These are phyloP conservation scores for Drosophila oshimai DNA, from an alignment of 1,140 invertebrate genomes.

Conservation along the genomic window DNA sequence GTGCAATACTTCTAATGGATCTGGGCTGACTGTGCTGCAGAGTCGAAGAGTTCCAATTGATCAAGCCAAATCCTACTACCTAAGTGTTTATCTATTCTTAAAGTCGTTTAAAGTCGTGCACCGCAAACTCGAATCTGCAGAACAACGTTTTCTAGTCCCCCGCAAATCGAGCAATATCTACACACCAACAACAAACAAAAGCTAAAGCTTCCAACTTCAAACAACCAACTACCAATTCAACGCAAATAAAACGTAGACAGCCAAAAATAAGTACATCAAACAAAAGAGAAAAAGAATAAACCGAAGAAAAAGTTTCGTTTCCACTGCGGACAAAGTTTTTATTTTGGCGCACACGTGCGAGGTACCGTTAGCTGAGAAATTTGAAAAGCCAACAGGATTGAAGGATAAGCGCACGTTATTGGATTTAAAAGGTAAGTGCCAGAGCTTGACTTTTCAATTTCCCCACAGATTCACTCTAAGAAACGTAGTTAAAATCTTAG, in stretches of 20 bases:
- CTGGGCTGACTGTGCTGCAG: slow-evolving; percentile 61
- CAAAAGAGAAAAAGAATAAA: background rate
- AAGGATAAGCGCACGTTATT: slow-evolving; percentile 54
- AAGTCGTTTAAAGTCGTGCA: slow-evolving; percentile 14
- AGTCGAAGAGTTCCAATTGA: slow-evolving; percentile 46
- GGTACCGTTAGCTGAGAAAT: slow-evolving; percentile 27
- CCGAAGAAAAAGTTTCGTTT: slow-evolving; percentile 45
- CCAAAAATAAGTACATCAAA: slow-evolving; percentile 13
- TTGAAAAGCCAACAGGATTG: slow-evolving; percentile 46
- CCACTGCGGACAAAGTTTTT: slow-evolving; percentile 52
- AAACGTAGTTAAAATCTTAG: too few species aligned
- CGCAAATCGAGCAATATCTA: slow-evolving; percentile 65
- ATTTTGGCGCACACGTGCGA: slow-evolving; percentile 63
- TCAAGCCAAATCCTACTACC: slow-evolving; percentile 40
- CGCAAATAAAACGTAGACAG: slow-evolving; percentile 12
- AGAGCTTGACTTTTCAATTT: slow-evolving; percentile 40
- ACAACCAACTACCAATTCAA: background rate
- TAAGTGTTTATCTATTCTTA: slow-evolving; percentile 47
- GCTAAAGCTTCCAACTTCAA: slow-evolving; percentile 47
- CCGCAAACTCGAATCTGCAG: slow-evolving; percentile 22
- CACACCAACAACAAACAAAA: slow-evolving; percentile 22
- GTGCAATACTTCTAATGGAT: slow-evolving; percentile 56
- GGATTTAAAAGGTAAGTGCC: slow-evolving; percentile 68
- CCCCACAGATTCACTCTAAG: background rate
- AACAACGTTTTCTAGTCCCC: slow-evolving; percentile 71